Conservation (phyloP, 1,140 invertebrate genomes). For the Drosophila prosaltans region DNA sequence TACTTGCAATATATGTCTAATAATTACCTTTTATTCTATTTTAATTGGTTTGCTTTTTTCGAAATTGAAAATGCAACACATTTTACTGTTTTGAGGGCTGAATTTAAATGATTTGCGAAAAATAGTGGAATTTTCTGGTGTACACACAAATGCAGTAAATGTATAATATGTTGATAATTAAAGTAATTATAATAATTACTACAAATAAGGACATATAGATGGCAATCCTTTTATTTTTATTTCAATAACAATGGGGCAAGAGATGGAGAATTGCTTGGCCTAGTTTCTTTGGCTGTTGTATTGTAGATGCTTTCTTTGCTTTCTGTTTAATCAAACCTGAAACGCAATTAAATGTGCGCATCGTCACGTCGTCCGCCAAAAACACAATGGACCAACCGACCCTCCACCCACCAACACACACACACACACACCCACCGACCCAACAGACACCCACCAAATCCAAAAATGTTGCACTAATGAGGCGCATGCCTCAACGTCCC, state of each 20-base stretch:
- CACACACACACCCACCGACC: too few species aligned
- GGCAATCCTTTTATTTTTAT: neutral
- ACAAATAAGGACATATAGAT: neutral
- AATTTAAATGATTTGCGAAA: constrained; percentile 3
- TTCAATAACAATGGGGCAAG: neutral
- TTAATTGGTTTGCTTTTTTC: neutral
- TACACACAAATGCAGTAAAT: neutral
- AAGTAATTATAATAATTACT: constrained; percentile 6
- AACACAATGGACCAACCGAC: constrained; percentile 38
- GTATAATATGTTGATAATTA: neutral
- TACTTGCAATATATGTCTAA: too few species aligned
- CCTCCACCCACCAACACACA: too few species aligned
- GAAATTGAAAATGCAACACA: neutral
- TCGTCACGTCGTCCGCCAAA: constrained; percentile 54
- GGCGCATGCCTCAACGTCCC: constrained; percentile 35
- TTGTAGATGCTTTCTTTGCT: constrained; percentile 15
- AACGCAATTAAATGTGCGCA: constrained; percentile 58
- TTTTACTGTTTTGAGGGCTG: neutral
- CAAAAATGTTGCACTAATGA: constrained; percentile 62
- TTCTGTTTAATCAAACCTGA: constrained; percentile 61
- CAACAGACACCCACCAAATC: constrained; percentile 2
- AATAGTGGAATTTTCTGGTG: neutral
- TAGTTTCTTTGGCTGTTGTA: constrained; percentile 1
- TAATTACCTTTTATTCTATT: too few species aligned
- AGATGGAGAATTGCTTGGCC: constrained; percentile 13